phyloP scores from a whole-genome alignment of 2,113 vertebrate genomes.

The Varanus komodoensis region DNA sequence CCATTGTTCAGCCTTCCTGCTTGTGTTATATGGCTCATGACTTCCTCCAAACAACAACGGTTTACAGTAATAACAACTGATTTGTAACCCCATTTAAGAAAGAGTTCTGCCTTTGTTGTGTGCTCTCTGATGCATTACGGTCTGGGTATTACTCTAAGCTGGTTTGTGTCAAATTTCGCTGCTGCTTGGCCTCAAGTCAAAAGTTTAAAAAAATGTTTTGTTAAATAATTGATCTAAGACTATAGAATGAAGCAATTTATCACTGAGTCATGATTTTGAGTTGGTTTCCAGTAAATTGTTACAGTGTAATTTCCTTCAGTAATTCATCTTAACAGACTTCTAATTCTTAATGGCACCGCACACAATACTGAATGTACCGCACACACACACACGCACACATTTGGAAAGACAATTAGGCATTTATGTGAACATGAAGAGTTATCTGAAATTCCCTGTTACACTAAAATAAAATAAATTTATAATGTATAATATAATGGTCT shows the following conservation, averaged over 20 bases:
- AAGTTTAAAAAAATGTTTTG: slow-evolving; percentile 48
- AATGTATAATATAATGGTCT: background rate
- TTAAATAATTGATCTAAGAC: slow-evolving; percentile 58
- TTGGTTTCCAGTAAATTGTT: slow-evolving; percentile 65
- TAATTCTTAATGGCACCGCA: slow-evolving; percentile 52
- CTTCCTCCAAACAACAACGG: slow-evolving; percentile 42
- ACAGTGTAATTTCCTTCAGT: slow-evolving; percentile 61
- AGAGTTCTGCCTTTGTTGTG: slow-evolving; percentile 30
- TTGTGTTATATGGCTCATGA: slow-evolving; percentile 35
- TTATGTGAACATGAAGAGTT: slow-evolving; percentile 23
- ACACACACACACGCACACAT: background rate
- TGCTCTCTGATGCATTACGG: slow-evolving; percentile 44
- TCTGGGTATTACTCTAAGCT: slow-evolving; percentile 50
- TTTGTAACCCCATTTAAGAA: slow-evolving; percentile 56
- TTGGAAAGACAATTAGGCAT: slow-evolving; percentile 40
- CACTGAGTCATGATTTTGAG: slow-evolving; percentile 61
- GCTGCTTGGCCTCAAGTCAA: slow-evolving; percentile 48
- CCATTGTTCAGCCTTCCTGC: slow-evolving; percentile 35
- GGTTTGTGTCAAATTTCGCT: slow-evolving; percentile 35
- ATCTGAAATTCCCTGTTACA: slow-evolving; percentile 4
- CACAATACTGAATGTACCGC: slow-evolving; percentile 5
- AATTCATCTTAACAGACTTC: slow-evolving; percentile 66
- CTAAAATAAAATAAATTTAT: slow-evolving; percentile 29
- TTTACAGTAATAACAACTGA: slow-evolving; percentile 51
- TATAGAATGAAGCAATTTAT: slow-evolving; percentile 57